Evolutionary conservation across 64 coral and sea anemone genomes (phyloP).

Genomic region (Pocillopora damicornis): DNA sequence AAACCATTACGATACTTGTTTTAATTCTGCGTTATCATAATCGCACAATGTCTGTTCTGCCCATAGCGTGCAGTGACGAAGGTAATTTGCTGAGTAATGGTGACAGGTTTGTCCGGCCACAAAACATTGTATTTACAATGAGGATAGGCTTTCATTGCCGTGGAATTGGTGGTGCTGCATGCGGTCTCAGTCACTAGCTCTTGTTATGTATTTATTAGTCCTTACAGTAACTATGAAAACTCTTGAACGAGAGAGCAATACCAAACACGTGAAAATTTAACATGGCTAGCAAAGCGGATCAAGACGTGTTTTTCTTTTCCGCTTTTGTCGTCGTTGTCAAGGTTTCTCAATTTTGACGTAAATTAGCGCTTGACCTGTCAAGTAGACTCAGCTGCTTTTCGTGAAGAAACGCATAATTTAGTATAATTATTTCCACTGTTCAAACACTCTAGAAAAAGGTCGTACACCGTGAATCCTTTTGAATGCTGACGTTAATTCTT

Average conservation of each 20-base stretch:
- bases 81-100: slow-evolving; percentile 39
- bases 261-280: not conserved
- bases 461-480: not conserved
- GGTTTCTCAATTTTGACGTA: slow-evolving; percentile 16
- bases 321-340: not conserved
- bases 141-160: not conserved
- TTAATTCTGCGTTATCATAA: slow-evolving; percentile 17
- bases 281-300: not conserved
- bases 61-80: slow-evolving; percentile 37
- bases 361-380: slow-evolving; percentile 26
- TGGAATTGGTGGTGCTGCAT: not conserved
- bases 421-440: slow-evolving; percentile 4
- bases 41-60: not conserved
- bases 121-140: slow-evolving; percentile 35
- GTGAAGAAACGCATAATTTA: not conserved
- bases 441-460: not conserved
- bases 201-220: not conserved
- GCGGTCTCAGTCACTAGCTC: not conserved
- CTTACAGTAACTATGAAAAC: slow-evolving; percentile 6
- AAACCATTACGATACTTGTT: slow-evolving; percentile 24
- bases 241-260: slow-evolving; percentile 6
- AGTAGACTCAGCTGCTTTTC: slow-evolving; percentile 34
- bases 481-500: not conserved
- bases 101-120: not conserved
- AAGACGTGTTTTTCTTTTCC: not conserved